Evolutionary conservation across 2,888 invertebrate species (phyloP), one percentile per base, ranked within the genome.

Genomic region (Linnaemya vulpina): DNA sequence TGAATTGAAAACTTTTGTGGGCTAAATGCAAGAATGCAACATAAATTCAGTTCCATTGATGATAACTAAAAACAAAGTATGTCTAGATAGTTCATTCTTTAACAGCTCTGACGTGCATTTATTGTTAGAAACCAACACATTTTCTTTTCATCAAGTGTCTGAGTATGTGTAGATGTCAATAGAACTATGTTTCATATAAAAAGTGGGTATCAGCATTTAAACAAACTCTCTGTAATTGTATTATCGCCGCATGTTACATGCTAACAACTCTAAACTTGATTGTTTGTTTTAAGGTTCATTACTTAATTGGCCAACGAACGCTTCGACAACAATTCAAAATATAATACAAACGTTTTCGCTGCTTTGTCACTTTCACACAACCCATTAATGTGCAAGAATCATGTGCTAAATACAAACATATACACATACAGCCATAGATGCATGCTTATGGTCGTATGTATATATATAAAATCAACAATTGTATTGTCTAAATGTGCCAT

Each of bases 281-380:
- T 85, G 67, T 85, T 85, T 81, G 70, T 81, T 67, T 78, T 80
- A 60, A 82, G 71, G 80, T 87, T 90, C 90, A 90, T 90, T 91
- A 91, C 90, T 89, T 90, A 90, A 91, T 90, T 91, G 89, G 71
- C 83, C 83, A 71, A 40, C 78, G 70, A n/a, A 83, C 78, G 70
- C 40, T 79, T 65, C 49, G 20, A 30, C 76, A 77, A 67, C 58
- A 65, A 55, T 49, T 77, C 71, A 51, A 77, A 77, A 63, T 49
- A 82, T 58, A 76, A 71, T 49, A 70, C 49, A 20, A 58, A 25
- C 20, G 22, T 22, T 49, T 73, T 38, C 49, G 20, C 51, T 76
- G 20, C 51, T 76, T 55, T 78, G 74, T 49, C 70, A 79, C 79
- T 77, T 84, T 70, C 60, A 76, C 13, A 43, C 11, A 11, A 55